Evolutionary conservation across 2,888 invertebrate species (phyloP).

Genomic region (Troides oblongomaculatus): DNA sequence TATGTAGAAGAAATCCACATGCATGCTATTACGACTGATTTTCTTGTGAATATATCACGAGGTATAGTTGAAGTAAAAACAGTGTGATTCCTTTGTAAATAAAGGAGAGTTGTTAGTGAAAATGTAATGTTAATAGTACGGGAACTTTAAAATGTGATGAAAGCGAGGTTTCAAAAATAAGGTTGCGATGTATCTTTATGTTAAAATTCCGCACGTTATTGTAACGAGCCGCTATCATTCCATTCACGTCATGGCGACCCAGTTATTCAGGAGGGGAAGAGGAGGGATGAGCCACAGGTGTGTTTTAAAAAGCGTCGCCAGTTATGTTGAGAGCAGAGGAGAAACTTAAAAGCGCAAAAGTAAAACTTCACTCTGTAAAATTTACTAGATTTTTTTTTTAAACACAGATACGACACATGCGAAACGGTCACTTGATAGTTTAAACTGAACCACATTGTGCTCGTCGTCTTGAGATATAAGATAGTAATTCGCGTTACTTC

Average conservation of each 20-base stretch:
- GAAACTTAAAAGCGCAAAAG: neutral
- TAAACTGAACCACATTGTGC: too few relatives aligned
- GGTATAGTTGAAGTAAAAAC: too few relatives aligned
- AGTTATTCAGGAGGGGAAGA: slow-evolving; percentile 7
- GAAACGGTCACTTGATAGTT: too few relatives aligned
- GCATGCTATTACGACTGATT: too few relatives aligned
- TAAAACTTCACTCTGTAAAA: neutral
- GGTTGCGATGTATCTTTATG: neutral
- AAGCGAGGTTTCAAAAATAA: neutral
- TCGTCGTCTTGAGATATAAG: too few relatives aligned
- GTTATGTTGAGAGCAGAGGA: slow-evolving; percentile 4
- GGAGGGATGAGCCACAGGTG: slow-evolving; percentile 21
- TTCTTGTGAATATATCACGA: too few relatives aligned
- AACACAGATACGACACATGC: too few relatives aligned
- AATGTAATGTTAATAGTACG: neutral
- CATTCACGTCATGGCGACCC: slow-evolving; percentile 11
- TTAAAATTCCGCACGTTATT: neutral
- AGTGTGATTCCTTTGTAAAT: too few relatives aligned
- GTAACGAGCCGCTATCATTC: slow-evolving; percentile 13
- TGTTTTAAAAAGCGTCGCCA: slow-evolving; percentile 11
- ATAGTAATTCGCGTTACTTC: too few relatives aligned
- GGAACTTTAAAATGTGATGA: neutral
- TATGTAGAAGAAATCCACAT: too few relatives aligned
- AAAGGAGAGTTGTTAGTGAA: too few relatives aligned
- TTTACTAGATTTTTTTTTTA: neutral